Base-by-base conservation (phyloP, 1,140 invertebrate species). In the Harpegnathos saltator region DNA sequence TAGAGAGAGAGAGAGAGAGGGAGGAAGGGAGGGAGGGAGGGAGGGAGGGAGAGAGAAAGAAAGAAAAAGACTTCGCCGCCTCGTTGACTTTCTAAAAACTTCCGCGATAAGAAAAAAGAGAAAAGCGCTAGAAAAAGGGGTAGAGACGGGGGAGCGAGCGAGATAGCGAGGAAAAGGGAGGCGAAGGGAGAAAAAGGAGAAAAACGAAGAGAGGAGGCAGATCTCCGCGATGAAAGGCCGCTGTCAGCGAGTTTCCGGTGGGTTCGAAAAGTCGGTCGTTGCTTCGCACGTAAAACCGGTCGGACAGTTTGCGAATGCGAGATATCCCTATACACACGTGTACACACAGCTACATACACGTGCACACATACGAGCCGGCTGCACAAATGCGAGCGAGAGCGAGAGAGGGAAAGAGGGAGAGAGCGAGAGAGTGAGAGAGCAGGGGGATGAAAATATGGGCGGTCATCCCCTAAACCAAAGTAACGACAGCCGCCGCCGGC, bases 391-490 rank as follows among this genome's bases (percentile, higher is more conserved):
- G 12, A n/a, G 38, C 26, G 73, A 29, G 54, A 44, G 9, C 38
- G 65, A 58, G 52, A 69, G 38, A 9, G n/a, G 22, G 29, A n/a
- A 38, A 17, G 50, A 26, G 15, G n/a, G 38, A 44, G 73, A 26
- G 54, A 44, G 38, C 7, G 65, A 58, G 52, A 44, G n/a, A 2
- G n/a, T 22, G 29, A n/a, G 38, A 48, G 63, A n/a, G n/a, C 22
- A 22, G 26, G 26, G 66, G 71, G 81, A 83, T 87, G 85, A 78
- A 89, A 89, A 89, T 89, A 89, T 89, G 88, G 89, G 86, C 77
- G 85, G 88, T 88, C 88, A 89, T 89, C 87, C 88, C 88, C 86
- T 88, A 86, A 90, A 89, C 86, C 88, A 86, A 89, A 90, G 85
- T 90, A 90, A 90, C 89, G 89, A 89, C 89, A 90, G 89, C 88